Evolutionary conservation across 2,888 invertebrate species (phyloP).

Genomic region (Antheraea yamamai): DNA sequence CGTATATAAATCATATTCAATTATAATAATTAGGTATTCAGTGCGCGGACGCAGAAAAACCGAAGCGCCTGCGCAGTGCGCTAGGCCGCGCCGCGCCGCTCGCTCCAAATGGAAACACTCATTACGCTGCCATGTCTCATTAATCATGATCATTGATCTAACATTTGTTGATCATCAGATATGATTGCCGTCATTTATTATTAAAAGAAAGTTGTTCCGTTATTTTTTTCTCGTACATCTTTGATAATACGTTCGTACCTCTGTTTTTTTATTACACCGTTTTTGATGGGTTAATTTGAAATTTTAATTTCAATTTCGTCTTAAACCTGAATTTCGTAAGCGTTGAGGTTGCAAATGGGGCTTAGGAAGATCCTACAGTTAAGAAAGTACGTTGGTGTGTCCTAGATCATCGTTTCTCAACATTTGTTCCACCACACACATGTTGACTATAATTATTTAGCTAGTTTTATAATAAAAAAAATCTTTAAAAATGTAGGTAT

Average conservation of each 20-base stretch:
- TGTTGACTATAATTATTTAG: too few relatives aligned
- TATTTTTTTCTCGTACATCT: constrained; percentile 16
- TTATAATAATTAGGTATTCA: background rate
- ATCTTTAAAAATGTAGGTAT: too few relatives aligned
- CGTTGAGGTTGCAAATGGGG: too few relatives aligned
- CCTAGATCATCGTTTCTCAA: too few relatives aligned
- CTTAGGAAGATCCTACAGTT: too few relatives aligned
- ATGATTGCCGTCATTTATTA: constrained; percentile 15
- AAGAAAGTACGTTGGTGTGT: too few relatives aligned
- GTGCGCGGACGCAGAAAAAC: background rate
- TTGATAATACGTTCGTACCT: background rate
- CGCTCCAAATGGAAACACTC: background rate
- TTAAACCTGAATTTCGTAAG: too few relatives aligned
- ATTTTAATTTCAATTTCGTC: background rate
- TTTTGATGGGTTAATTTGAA: background rate
- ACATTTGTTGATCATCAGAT: constrained; percentile 28
- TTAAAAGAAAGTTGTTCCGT: constrained; percentile 19
- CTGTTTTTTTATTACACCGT: background rate
- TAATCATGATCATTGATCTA: constrained; percentile 45
- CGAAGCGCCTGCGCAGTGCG: background rate
- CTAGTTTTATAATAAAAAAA: too few relatives aligned
- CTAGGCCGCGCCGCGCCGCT: background rate
- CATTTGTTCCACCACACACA: too few relatives aligned
- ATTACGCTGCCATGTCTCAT: constrained; percentile 35
- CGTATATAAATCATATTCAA: background rate